Base-by-base conservation (phyloP, 2,888 invertebrate species). In the Ennomos fuscantarius region DNA sequence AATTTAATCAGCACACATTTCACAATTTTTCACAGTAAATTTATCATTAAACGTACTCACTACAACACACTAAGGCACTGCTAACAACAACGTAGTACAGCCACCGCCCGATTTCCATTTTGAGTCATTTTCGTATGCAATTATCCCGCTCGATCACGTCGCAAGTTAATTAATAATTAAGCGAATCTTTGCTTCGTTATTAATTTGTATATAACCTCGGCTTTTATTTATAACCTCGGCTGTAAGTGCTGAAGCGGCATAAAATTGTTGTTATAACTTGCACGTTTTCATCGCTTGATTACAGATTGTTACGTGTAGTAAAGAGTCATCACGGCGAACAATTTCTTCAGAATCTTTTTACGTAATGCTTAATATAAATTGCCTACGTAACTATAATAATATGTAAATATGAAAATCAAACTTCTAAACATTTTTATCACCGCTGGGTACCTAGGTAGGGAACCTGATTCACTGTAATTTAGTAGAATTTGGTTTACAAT, bases 91-190 rank as follows among this genome's bases (percentile, higher is more conserved):
- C 51, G 66, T 69, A 83, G 72, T 65, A 78, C 64, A 75, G 74
- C 76, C 78, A 79, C 69, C 68, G 70, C 61, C 73, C 71, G 74
- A 84, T 80, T 81, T 86, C 86, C 91, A 91, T 91, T 86, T 87
- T 89, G 69, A 68, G 79, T 69, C 91, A 91, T 91, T 81, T 86
- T 90, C 70, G 74, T 72, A 69, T 65, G 56, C 60, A 66, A 71
- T 60, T 59, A 68, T 62, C 63, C 50, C 69, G 61, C 62, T 40
- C 37, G 58, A 60, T 64, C 62, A 65, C 65, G 62, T 62, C 68
- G 58, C 66, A 61, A 66, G 68, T 68, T 66, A 68, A 69, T 62
- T 68, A 71, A 74, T 65, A 72, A 70, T 70, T 76, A 61, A 62
- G 54, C 62, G 70, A 72, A 69, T 65, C 66, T 67, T 52, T 52